Percentiles rank a stretch among this genome's conserved stretches.
These are phyloP conservation scores for Drosophila arawakana DNA, from an alignment of 1,140 invertebrate species.

Conservation along the genomic window DNA sequence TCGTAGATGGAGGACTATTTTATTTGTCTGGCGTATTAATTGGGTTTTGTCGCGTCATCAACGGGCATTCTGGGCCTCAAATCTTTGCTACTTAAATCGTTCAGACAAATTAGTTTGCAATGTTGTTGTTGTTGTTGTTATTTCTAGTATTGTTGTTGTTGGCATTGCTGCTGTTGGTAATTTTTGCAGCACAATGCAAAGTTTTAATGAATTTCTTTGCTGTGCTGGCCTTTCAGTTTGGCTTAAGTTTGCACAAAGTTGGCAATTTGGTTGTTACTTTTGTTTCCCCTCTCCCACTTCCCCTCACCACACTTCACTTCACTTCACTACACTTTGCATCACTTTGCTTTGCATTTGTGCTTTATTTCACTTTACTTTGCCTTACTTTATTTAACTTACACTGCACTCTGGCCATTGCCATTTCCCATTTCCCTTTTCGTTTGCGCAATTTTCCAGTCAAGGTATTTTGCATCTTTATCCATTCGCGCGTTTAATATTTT, in stretches of 20 bases:
- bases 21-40: constrained; percentile 83
- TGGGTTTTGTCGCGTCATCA: constrained; percentile 81
- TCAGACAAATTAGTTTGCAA: constrained; percentile 79
- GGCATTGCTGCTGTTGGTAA: constrained; percentile 27
- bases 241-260: constrained; percentile 67
- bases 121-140: constrained; percentile 33
- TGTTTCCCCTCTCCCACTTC: constrained; percentile 36
- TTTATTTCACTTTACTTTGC: constrained; percentile 24
- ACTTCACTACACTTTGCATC: constrained; percentile 18
- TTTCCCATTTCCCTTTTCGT: constrained; percentile 19
- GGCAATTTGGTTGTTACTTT: constrained; percentile 63
- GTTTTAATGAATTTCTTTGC: constrained; percentile 77
- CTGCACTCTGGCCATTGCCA: constrained; percentile 3
- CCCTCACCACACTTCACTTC: constrained; percentile 6
- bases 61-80: constrained; percentile 38
- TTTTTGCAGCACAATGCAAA: constrained; percentile 74
- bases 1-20: constrained; percentile 43
- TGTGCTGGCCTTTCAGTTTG: constrained; percentile 60
- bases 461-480: constrained; percentile 77
- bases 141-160: constrained; percentile 13
- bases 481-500: constrained; percentile 66
- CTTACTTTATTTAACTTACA: constrained; percentile 25
- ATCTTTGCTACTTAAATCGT: constrained; percentile 66
- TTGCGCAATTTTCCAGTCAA: constrained; percentile 63
- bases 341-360: constrained; percentile 62